phyloP scores from a whole-genome alignment of 2,888 invertebrate genomes.

The Nomada flava region DNA sequence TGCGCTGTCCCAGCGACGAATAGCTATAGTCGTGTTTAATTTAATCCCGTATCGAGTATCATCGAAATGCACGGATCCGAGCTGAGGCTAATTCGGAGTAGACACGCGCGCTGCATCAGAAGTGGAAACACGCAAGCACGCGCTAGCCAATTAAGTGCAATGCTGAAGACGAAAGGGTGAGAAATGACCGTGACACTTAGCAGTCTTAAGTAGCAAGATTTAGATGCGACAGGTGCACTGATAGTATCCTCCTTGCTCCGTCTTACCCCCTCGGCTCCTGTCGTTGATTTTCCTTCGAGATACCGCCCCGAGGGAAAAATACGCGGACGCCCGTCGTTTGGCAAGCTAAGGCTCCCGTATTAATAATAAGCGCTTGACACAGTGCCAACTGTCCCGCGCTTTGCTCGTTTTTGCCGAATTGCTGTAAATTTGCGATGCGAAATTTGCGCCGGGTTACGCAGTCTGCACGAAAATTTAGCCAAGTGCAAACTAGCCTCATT shows the following conservation, averaged over 20 bases:
- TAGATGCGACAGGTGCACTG: slow-evolving; percentile 82
- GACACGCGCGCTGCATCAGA: slow-evolving; percentile 52
- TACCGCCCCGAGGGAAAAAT: slow-evolving; percentile 65
- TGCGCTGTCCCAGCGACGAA: background rate
- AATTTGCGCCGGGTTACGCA: background rate
- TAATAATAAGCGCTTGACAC: slow-evolving; percentile 77
- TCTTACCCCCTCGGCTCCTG: slow-evolving; percentile 4
- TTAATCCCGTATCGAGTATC: slow-evolving; percentile 38
- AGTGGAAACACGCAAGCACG: slow-evolving; percentile 55
- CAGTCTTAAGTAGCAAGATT: slow-evolving; percentile 82
- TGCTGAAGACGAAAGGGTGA: slow-evolving; percentile 72
- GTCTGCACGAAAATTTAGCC: background rate
- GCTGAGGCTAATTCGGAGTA: slow-evolving; percentile 47
- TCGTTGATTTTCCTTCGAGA: slow-evolving; percentile 43
- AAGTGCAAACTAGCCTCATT: slow-evolving; percentile 33
- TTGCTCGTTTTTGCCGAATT: slow-evolving; percentile 40
- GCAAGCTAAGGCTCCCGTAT: slow-evolving; percentile 70
- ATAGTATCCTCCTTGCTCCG: slow-evolving; percentile 48
- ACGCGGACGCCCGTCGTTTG: slow-evolving; percentile 70
- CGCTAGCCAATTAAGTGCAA: slow-evolving; percentile 82
- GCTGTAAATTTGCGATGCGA: slow-evolving; percentile 18
- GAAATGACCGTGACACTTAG: slow-evolving; percentile 75
- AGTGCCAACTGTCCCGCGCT: slow-evolving; percentile 65
- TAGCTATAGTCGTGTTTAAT: slow-evolving; percentile 6
- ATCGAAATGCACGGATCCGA: slow-evolving; percentile 11